Conservation (phyloP, 2,797 vertebrate genomes). For the Pangasius larnaudii region DNA sequence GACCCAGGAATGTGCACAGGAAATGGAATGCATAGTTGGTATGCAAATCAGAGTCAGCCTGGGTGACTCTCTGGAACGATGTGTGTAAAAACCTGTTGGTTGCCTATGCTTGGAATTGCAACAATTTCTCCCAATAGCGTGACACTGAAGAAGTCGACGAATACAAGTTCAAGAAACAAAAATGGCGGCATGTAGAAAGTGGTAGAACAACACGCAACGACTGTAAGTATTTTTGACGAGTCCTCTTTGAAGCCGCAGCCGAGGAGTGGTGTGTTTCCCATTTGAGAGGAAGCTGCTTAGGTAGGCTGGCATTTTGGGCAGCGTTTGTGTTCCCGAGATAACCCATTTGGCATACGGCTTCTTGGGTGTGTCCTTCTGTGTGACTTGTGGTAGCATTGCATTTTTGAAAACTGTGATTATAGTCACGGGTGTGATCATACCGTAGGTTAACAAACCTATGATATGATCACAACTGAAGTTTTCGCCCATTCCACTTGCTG, state of each 20-base stretch:
- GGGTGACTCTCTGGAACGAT: slow-evolving; percentile 66
- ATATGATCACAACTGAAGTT: background rate
- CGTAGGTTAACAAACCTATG: background rate
- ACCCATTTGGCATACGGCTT: background rate
- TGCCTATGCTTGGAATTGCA: background rate
- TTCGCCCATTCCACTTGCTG: background rate
- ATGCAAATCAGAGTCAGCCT: slow-evolving; percentile 64
- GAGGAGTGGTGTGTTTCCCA: background rate
- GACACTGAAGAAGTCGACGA: background rate
- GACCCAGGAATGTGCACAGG: slow-evolving; percentile 63
- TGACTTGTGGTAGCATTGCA: background rate
- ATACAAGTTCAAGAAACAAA: too few species aligned
- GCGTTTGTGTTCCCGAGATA: background rate
- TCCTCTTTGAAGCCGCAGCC: background rate
- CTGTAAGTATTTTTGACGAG: background rate
- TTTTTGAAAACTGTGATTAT: background rate
- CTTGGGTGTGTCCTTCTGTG: background rate
- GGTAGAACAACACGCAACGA: too few species aligned
- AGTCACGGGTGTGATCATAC: background rate
- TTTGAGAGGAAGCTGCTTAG: background rate
- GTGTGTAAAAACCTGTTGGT: slow-evolving; percentile 49
- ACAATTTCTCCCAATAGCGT: too few species aligned
- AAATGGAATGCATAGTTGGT: slow-evolving; percentile 71
- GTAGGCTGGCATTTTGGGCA: background rate
- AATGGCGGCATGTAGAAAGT: background rate